Evolutionary conservation across 2,888 invertebrate species (phyloP).

Genomic region (Pimpla rufipes): DNA sequence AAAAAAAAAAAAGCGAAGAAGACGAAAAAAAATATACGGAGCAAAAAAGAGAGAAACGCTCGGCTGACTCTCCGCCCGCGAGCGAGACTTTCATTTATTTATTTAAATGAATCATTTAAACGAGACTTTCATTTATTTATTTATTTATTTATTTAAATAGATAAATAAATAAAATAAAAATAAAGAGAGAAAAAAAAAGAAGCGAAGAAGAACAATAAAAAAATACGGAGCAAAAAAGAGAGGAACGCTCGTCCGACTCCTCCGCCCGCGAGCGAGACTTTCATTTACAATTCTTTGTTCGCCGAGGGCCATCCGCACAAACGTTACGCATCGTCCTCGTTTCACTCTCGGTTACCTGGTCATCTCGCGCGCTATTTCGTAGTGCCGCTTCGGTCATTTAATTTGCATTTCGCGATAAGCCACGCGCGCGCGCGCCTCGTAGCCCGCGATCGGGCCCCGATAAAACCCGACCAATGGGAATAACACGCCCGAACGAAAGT

Average conservation of each 20-base stretch:
- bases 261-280: constrained; percentile 16
- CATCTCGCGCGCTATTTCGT: constrained; percentile 73
- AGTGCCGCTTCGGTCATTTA: constrained; percentile 64
- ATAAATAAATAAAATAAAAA: too few species aligned
- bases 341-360: constrained; percentile 71
- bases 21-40: too few species aligned
- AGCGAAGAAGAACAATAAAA: constrained; percentile 28
- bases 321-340: constrained; percentile 45
- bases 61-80: background rate
- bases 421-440: constrained; percentile 19
- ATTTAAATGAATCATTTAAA: too few species aligned
- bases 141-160: too few species aligned
- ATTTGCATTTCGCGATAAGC: constrained; percentile 76
- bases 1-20: background rate
- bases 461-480: constrained; percentile 51
- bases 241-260: background rate
- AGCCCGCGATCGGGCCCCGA: constrained; percentile 38
- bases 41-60: background rate
- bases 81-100: constrained; percentile 33
- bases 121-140: too few species aligned
- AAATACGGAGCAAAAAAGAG: background rate
- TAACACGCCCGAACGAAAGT: constrained; percentile 60
- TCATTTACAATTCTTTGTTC: constrained; percentile 45
- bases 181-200: constrained; percentile 2
- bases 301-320: constrained; percentile 71